Percentiles rank a stretch among this genome's conserved stretches.
Conservation (phyloP, 2,113 vertebrate genomes). For the Strix aluco region DNA sequence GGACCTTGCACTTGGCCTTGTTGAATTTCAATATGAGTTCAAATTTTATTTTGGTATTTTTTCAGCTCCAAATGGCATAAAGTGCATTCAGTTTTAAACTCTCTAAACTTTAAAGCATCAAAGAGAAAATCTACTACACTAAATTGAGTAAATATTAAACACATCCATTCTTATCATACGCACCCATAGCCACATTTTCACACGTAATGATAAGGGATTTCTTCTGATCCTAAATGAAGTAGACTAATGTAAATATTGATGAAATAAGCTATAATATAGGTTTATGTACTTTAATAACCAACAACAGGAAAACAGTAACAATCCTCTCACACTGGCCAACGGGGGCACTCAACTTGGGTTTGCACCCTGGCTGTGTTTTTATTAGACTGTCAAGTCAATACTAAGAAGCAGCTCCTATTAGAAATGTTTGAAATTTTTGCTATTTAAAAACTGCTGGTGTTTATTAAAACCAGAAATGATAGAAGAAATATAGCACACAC, state of each 20-base stretch:
- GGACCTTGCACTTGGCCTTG: too few relatives aligned
- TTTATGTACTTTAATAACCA: not conserved
- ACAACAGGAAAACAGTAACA: not conserved
- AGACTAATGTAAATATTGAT: not conserved
- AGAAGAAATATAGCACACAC: not conserved
- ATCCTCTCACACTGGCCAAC: not conserved
- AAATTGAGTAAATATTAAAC: not conserved
- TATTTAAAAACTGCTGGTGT: not conserved
- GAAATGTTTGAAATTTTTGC: not conserved
- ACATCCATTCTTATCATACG: not conserved
- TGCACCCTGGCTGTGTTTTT: not conserved
- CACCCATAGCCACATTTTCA: not conserved
- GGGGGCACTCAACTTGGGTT: not conserved
- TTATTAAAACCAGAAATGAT: slow-evolving; percentile 28
- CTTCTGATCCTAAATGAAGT: not conserved
- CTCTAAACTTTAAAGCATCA: not conserved
- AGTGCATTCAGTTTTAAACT: not conserved
- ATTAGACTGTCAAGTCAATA: not conserved
- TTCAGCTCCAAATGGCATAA: not conserved
- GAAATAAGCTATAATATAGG: not conserved
- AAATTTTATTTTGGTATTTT: not conserved
- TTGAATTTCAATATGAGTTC: not conserved
- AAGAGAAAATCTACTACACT: not conserved
- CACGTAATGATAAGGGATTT: not conserved
- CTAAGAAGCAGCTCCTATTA: not conserved